Evolutionary conservation across 2,888 invertebrate genomes (phyloP).

Genomic region (Dryomyza anilis): DNA sequence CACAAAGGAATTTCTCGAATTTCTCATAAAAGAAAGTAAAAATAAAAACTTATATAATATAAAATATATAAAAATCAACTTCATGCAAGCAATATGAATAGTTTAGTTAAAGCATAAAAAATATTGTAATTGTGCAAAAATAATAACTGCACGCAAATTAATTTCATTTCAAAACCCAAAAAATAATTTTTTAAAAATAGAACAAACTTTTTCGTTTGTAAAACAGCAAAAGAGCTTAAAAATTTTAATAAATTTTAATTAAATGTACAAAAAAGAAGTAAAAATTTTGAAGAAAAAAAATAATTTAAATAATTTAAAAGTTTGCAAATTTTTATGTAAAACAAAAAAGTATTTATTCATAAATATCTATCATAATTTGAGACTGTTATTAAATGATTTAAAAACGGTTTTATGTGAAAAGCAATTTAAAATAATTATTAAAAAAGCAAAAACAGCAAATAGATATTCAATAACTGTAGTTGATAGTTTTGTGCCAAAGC

Average conservation of each 20-base stretch:
- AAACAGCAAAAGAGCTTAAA: conserved; percentile 42
- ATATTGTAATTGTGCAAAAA: conserved; percentile 10
- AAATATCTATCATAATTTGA: conserved; percentile 6
- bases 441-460: conserved; percentile 8
- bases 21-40: conserved; percentile 43
- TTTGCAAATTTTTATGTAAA: too few species aligned
- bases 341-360: conserved; percentile 28
- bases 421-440: conserved; percentile 3
- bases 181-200: too few species aligned
- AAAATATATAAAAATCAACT: conserved; percentile 34
- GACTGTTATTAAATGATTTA: conserved; percentile 4
- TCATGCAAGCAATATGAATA: conserved; percentile 13
- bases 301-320: conserved; percentile 25
- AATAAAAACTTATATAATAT: conserved; percentile 25
- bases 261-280: conserved; percentile 23
- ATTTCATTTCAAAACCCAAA: too few species aligned
- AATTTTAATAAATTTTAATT: conserved; percentile 9
- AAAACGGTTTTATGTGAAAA: conserved; percentile 11
- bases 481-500: conserved; percentile 30
- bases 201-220: conserved; percentile 22
- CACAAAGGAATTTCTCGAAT: conserved; percentile 59
- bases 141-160: neutral
- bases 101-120: neutral
- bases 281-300: conserved; percentile 28
- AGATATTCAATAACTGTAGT: conserved; percentile 8